Conservation (phyloP, 1,140 invertebrate species). For the Maconellicoccus hirsutus region DNA sequence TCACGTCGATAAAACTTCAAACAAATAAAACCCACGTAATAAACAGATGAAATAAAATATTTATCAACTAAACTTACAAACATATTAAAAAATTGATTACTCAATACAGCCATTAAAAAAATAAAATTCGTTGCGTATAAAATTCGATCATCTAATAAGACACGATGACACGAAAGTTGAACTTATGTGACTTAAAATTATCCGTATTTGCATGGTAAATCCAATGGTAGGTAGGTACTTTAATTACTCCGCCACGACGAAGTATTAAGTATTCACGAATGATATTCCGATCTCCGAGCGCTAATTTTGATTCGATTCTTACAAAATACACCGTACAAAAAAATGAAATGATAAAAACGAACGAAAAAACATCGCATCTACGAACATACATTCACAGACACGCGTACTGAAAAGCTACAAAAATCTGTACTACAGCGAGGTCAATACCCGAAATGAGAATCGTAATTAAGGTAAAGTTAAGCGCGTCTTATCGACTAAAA, state of each 20-base stretch:
- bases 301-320: not conserved
- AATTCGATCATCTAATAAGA: not conserved
- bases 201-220: not conserved
- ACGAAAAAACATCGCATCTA: not conserved
- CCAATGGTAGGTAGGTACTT: not conserved
- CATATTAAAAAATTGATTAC: constrained; percentile 2
- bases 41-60: constrained; percentile 6
- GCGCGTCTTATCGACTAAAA: not conserved
- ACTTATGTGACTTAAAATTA: not conserved
- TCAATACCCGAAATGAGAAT: not conserved
- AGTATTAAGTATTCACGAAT: too few species aligned
- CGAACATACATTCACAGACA: not conserved
- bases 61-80: not conserved
- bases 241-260: too few species aligned
- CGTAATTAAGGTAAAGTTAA: not conserved
- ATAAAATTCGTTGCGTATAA: not conserved
- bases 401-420: not conserved
- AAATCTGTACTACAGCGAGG: constrained; percentile 1
- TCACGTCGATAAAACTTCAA: too few species aligned
- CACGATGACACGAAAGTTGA: not conserved
- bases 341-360: not conserved
- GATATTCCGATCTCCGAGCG: not conserved
- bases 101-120: not conserved
- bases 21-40: not conserved
- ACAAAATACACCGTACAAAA: not conserved